phyloP scores from a whole-genome alignment of 2,797 vertebrate species.

The Octomys mimax region DNA sequence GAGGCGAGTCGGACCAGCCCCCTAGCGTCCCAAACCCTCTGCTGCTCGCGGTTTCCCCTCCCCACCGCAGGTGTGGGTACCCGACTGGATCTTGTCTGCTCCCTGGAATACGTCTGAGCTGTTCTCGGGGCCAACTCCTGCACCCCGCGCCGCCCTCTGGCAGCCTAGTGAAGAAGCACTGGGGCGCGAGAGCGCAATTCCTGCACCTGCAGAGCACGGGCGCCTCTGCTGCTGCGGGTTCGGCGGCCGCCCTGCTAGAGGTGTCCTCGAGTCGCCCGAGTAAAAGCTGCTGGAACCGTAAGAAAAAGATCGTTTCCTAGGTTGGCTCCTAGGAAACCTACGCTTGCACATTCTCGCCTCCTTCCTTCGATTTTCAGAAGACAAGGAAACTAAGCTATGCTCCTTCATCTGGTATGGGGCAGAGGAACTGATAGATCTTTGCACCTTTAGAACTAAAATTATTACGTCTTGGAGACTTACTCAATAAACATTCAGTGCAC shows the following conservation, averaged over 20 bases:
- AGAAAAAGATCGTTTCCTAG: neutral
- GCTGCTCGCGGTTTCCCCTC: slow-evolving; percentile 31
- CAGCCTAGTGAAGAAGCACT: neutral
- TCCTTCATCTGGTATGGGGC: neutral
- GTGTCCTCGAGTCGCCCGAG: neutral
- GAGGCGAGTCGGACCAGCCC: slow-evolving; percentile 52
- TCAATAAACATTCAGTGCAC: neutral
- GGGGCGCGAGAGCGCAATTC: neutral
- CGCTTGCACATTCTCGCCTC: slow-evolving; percentile 29
- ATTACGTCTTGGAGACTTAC: slow-evolving; percentile 40
- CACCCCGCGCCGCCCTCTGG: slow-evolving; percentile 29
- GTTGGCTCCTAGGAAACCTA: slow-evolving; percentile 56
- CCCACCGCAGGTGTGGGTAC: slow-evolving; percentile 50
- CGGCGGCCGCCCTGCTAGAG: neutral
- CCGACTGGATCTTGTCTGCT: neutral
- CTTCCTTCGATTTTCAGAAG: slow-evolving; percentile 67
- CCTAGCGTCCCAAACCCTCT: slow-evolving; percentile 62
- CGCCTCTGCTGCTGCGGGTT: slow-evolving; percentile 10
- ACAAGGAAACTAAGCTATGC: slow-evolving; percentile 66
- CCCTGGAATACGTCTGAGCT: neutral
- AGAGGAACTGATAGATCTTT: slow-evolving; percentile 36
- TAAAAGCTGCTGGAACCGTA: slow-evolving; percentile 29
- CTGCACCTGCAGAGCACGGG: slow-evolving; percentile 72
- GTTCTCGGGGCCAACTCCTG: neutral
- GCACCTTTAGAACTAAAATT: slow-evolving; percentile 64